Evolutionary conservation across 2,888 invertebrate species (phyloP).

Genomic region (Phania funesta): DNA sequence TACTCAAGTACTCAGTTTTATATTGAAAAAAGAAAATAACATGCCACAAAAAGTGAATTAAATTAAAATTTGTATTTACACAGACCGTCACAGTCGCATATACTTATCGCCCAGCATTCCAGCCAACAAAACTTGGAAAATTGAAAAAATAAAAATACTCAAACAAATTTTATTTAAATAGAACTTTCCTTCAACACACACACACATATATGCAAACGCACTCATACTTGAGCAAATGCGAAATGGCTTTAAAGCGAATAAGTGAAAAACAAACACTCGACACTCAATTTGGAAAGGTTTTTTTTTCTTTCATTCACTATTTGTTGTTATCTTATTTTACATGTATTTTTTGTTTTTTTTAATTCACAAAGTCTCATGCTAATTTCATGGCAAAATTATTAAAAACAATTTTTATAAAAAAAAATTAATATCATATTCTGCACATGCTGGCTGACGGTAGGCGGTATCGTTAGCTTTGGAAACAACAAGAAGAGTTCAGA

Average conservation of each 20-base stretch:
- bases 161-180: conserved; percentile 1
- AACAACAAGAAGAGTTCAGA: background rate
- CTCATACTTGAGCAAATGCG: background rate
- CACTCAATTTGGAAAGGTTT: conserved; percentile 36
- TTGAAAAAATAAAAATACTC: background rate
- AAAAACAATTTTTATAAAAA: background rate
- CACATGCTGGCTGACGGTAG: background rate
- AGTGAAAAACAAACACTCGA: conserved; percentile 56
- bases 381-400: background rate
- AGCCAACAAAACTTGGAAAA: background rate
- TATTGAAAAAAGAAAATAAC: background rate
- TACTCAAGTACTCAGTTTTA: conserved; percentile 12
- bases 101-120: background rate
- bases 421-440: background rate
- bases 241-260: conserved; percentile 16
- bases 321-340: background rate
- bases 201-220: background rate
- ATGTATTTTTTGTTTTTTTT: background rate
- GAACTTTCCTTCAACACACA: background rate
- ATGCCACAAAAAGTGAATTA: conserved; percentile 50
- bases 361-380: conserved; percentile 2
- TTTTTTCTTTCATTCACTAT: background rate
- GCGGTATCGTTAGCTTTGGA: background rate
- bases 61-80: conserved; percentile 47
- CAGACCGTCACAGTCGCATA: conserved; percentile 2